Evolutionary conservation across 2,797 vertebrate genomes (phyloP).

Genomic region (Sarcophilus harrisii): DNA sequence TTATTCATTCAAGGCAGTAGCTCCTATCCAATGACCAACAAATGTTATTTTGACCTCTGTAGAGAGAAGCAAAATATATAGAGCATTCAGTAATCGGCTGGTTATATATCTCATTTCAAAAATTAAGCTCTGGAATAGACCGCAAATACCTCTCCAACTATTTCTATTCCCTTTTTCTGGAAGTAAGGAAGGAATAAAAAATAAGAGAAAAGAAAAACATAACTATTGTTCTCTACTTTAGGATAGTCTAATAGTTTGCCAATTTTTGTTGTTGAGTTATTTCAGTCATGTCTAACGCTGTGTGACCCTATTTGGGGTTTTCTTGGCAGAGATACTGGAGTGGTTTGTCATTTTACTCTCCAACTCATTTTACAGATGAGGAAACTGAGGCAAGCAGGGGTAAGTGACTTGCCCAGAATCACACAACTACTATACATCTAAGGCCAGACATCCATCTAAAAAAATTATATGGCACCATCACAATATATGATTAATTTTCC

Average conservation of each 20-base stretch:
- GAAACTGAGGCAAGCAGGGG: neutral
- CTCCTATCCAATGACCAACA: neutral
- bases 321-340: neutral
- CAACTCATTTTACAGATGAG: neutral
- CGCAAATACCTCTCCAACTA: neutral
- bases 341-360: neutral
- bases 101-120: neutral
- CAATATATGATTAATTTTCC: neutral
- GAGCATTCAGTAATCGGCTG: fast-evolving
- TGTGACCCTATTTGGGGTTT: neutral
- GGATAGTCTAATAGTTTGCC: neutral
- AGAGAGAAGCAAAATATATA: neutral
- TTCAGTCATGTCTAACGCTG: neutral
- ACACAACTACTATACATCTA: neutral
- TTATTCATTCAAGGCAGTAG: neutral
- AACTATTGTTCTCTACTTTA: neutral
- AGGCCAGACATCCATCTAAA: neutral
- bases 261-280: neutral
- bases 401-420: neutral
- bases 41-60: neutral
- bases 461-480: neutral
- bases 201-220: neutral
- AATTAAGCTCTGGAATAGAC: neutral
- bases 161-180: neutral
- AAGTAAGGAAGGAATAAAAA: neutral